Conservation (phyloP, 2,113 vertebrate genomes). For the Forbesichthys papilliferus region DNA sequence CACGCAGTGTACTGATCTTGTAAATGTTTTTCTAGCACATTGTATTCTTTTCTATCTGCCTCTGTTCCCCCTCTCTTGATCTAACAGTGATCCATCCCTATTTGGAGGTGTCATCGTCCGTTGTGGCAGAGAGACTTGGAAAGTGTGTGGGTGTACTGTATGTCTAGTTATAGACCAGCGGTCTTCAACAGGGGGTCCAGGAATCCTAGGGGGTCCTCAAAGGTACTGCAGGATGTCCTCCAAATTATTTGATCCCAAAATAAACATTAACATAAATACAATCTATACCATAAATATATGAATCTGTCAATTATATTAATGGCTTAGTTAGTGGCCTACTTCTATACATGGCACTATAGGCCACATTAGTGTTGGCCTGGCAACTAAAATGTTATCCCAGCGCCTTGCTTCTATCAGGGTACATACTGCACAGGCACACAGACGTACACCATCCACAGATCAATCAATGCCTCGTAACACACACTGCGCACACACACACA, state of each 20-base stretch:
- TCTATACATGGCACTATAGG: too few relatives aligned
- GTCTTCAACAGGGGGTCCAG: neutral
- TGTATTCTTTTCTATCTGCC: slow-evolving; percentile 21
- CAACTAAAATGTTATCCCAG: too few relatives aligned
- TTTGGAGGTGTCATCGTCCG: slow-evolving; percentile 61
- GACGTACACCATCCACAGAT: slow-evolving; percentile 11
- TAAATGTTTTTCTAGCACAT: slow-evolving; percentile 62
- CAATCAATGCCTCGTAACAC: slow-evolving; percentile 11
- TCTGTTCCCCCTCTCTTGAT: slow-evolving; percentile 53
- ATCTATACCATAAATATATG: too few relatives aligned
- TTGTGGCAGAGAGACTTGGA: slow-evolving; percentile 9
- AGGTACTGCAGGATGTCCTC: too few relatives aligned
- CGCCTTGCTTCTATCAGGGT: too few relatives aligned
- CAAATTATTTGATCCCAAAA: too few relatives aligned
- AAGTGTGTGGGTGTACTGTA: slow-evolving; percentile 10
- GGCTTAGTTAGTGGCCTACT: too few relatives aligned
- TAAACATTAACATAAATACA: too few relatives aligned
- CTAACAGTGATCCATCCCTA: slow-evolving; percentile 65
- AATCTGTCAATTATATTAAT: too few relatives aligned
- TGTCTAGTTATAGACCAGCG: slow-evolving; percentile 22
- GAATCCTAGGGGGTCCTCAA: too few relatives aligned
- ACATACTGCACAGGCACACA: neutral
- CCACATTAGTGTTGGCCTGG: too few relatives aligned
- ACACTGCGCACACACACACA: too few relatives aligned
- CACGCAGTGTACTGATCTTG: slow-evolving; percentile 4